Conservation (phyloP, 2,888 invertebrate genomes). For the Aleiodes alternator region DNA sequence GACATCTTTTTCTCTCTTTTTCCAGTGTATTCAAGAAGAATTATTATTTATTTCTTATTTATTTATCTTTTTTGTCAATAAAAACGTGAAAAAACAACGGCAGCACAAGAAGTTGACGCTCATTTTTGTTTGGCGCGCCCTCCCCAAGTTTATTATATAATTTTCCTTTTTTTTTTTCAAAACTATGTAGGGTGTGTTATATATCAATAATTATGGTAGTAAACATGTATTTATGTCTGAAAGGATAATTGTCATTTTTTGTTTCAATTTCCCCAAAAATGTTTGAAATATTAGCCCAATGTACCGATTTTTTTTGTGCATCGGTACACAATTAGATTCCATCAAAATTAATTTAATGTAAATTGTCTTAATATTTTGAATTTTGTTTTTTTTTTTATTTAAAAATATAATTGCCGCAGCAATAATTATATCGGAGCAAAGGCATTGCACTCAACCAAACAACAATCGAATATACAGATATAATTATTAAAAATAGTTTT, state of each 20-base stretch:
- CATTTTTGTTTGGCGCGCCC: conserved; percentile 85
- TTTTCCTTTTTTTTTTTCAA: conserved; percentile 57
- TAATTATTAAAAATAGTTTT: conserved; percentile 28
- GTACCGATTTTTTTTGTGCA: neutral
- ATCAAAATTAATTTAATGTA: conserved; percentile 53
- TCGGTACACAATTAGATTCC: neutral
- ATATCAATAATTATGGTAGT: conserved; percentile 49
- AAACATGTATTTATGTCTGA: conserved; percentile 33
- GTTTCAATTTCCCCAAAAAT: neutral
- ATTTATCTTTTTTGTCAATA: conserved; percentile 29
- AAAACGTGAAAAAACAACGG: conserved; percentile 59
- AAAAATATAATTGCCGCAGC: conserved; percentile 31
- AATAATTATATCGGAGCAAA: conserved; percentile 52
- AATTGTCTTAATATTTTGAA: conserved; percentile 51
- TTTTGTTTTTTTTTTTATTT: neutral
- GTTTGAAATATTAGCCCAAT: neutral
- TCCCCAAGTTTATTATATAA: conserved; percentile 52
- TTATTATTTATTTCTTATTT: conserved; percentile 7
- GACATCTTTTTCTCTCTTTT: neutral
- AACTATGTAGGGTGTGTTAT: conserved; percentile 53
- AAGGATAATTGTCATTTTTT: conserved; percentile 18
- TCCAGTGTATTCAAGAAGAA: neutral
- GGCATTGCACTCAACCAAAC: conserved; percentile 64
- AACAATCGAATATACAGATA: conserved; percentile 62
- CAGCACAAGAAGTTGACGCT: conserved; percentile 90